Percentiles rank a stretch among this genome's conserved stretches.
These are phyloP conservation scores for Schizothorax lantsangensis DNA, from an alignment of 2,797 vertebrate species.

Conservation along the genomic window DNA sequence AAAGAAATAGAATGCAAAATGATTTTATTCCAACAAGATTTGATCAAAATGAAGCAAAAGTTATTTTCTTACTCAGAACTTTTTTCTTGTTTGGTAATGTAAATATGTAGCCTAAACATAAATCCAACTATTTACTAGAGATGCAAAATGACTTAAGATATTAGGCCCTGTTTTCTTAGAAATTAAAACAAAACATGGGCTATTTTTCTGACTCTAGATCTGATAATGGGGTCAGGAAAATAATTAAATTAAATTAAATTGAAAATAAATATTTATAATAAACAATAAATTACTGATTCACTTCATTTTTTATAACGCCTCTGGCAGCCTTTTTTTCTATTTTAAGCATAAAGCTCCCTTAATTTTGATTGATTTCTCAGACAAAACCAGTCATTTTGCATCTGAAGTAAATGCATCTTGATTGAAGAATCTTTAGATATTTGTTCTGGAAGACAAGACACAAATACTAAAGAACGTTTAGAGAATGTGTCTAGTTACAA, in stretches of 20 bases:
- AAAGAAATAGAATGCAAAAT: neutral
- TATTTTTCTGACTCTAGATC: neutral
- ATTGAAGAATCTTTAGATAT: neutral
- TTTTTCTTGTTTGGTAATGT: neutral
- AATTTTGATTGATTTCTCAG: neutral
- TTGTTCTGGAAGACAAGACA: neutral
- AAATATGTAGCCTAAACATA: neutral
- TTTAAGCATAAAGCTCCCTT: neutral
- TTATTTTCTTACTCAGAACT: neutral
- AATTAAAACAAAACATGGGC: neutral
- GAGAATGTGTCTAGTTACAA: neutral
- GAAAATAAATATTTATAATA: neutral
- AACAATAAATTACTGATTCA: neutral
- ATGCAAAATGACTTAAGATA: neutral
- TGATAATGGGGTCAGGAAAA: too few relatives aligned
- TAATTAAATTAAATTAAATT: neutral
- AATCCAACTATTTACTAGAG: neutral
- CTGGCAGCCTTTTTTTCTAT: neutral
- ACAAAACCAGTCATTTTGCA: neutral
- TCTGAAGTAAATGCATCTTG: neutral
- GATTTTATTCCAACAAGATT: neutral
- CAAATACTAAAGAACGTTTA: neutral
- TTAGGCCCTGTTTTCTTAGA: neutral
- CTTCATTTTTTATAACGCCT: neutral
- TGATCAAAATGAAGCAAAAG: neutral